Conservation (phyloP, 2,888 invertebrate species). For the Apoderus coryli region DNA sequence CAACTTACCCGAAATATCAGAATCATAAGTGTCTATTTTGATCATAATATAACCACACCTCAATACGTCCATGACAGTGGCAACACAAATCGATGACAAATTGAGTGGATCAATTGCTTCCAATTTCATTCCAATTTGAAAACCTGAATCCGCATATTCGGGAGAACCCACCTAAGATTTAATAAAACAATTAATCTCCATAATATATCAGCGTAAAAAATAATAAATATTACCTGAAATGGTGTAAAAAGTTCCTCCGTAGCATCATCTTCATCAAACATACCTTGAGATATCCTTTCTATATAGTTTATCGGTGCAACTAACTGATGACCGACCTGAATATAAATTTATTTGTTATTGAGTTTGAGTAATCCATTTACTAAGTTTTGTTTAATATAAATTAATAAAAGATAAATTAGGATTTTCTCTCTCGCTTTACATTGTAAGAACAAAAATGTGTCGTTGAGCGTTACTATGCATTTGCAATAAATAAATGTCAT, state of each 20-base stretch:
- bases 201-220: no score
- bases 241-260: slow-evolving; percentile 62
- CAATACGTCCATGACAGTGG: slow-evolving; percentile 87
- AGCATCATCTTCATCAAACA: slow-evolving; percentile 62
- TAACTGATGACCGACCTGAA: slow-evolving; percentile 69
- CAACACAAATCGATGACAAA: slow-evolving; percentile 85
- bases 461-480: no score
- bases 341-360: no score
- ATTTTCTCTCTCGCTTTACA: no score
- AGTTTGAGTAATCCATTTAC: no score
- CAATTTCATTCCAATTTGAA: slow-evolving; percentile 61
- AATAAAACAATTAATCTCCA: no score
- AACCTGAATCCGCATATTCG: slow-evolving; percentile 17
- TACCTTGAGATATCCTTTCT: slow-evolving; percentile 56
- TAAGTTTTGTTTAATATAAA: no score
- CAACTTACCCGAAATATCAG: slow-evolving; percentile 50
- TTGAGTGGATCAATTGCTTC: slow-evolving; percentile 97
- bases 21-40: slow-evolving; percentile 84
- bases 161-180: slow-evolving; percentile 18
- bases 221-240: no score
- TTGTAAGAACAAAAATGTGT: no score
- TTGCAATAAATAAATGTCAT: no score
- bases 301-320: slow-evolving; percentile 70
- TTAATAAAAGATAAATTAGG: background rate
- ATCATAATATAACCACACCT: slow-evolving; percentile 93